phyloP scores from a whole-genome alignment of 2,888 invertebrate genomes.

The Dicyrtomina minuta region DNA sequence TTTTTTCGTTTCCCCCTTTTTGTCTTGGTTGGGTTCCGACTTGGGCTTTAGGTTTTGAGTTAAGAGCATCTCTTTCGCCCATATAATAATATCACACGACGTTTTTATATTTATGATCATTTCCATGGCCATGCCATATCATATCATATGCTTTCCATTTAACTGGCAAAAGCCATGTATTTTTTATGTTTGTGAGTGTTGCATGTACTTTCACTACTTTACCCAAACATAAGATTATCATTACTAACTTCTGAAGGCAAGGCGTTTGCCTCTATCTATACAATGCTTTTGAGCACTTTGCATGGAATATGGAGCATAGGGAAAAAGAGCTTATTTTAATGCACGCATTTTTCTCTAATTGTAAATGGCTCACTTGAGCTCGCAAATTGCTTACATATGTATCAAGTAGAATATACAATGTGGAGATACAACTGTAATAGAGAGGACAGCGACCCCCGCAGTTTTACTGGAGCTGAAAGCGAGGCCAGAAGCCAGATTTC shows the following conservation, averaged over 20 bases:
- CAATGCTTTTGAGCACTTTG: too few relatives aligned
- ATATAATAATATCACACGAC: not conserved
- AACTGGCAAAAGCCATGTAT: not conserved
- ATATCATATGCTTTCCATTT: not conserved
- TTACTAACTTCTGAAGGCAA: too few relatives aligned
- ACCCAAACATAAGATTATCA: too few relatives aligned
- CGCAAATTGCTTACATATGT: too few relatives aligned
- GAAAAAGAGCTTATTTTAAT: not conserved
- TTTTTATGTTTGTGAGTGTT: not conserved
- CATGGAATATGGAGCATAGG: not conserved
- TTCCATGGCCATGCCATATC: not conserved
- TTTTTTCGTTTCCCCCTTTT: not conserved
- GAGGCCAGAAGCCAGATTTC: not conserved
- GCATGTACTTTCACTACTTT: too few relatives aligned
- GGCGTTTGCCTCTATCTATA: too few relatives aligned
- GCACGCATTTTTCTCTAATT: too few relatives aligned
- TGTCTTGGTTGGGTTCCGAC: not conserved
- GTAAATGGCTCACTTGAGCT: too few relatives aligned
- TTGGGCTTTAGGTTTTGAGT: not conserved
- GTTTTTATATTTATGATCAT: not conserved
- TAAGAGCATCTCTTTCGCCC: not conserved
- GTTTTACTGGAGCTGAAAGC: not conserved
- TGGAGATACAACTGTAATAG: not conserved
- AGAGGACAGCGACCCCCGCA: not conserved
- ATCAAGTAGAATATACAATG: too few relatives aligned